These are phyloP conservation scores for Platycheirus albimanus DNA, from an alignment of 2,888 invertebrate genomes.

Conservation along the genomic window DNA sequence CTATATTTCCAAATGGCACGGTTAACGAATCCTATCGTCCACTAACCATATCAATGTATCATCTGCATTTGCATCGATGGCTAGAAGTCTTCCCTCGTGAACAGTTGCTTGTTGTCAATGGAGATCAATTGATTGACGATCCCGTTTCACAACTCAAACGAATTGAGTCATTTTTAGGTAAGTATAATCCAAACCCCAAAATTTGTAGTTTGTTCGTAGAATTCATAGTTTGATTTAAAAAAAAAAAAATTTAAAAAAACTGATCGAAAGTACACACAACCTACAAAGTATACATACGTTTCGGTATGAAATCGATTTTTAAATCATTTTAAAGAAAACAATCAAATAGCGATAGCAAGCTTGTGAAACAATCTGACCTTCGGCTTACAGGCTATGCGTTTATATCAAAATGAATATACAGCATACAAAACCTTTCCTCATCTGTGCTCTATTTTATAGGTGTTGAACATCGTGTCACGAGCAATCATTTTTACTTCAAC, in stretches of 20 bases:
- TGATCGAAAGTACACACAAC: too few relatives aligned
- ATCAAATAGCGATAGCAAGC: too few relatives aligned
- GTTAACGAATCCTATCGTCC: conserved; percentile 93
- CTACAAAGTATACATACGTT: too few relatives aligned
- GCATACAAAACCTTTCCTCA: neutral
- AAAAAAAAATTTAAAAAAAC: too few relatives aligned
- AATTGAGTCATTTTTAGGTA: conserved; percentile 93
- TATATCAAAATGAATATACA: neutral
- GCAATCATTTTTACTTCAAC: conserved; percentile 97
- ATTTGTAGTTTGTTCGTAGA: too few relatives aligned
- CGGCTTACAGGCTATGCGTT: neutral
- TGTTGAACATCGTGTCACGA: conserved; percentile 85
- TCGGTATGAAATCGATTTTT: too few relatives aligned
- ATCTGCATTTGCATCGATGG: conserved; percentile 95
- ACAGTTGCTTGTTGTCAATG: conserved; percentile 97
- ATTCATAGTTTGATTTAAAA: too few relatives aligned
- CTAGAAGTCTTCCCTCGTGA: conserved; percentile 95
- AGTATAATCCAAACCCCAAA: too few relatives aligned
- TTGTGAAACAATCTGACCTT: neutral
- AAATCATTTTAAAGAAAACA: too few relatives aligned
- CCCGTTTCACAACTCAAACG: conserved; percentile 93
- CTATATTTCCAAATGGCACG: conserved; percentile 90
- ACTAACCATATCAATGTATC: conserved; percentile 94
- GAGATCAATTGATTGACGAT: conserved; percentile 94
- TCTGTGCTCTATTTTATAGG: conserved; percentile 76